Evolutionary conservation across 2,888 invertebrate genomes (phyloP), one percentile per base, ranked within the genome.

Genomic region (Tinea pellionella): DNA sequence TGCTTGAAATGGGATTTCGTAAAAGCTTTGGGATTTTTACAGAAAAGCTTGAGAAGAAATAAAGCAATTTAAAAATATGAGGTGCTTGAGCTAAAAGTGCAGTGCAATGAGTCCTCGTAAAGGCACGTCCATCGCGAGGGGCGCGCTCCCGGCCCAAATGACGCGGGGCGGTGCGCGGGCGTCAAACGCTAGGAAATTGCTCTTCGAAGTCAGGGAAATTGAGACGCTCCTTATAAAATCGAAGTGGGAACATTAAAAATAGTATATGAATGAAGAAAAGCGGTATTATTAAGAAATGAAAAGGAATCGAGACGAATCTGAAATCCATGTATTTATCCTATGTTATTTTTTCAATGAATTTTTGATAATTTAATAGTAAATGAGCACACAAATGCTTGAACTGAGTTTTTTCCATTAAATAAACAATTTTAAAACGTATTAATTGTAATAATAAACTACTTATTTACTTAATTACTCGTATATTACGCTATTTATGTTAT

Each of bases 141-240:
- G 19, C 53, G 19, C 53, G 18, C n/a, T 18, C 18, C 16, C 53
- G 6, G 53, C 53, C 53, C 2, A 53, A 53, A 24, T 53, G 53
- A 53, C 53, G 53, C 53, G 18, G 53, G 53, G 53, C 24, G 19
- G 24, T 19, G 18, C 53, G 53, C 37, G 57, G 63, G 64, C 70
- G 75, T 73, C 80, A 79, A 80, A 78, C 78, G 72, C 67, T 67
- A 79, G 81, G 82, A 84, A 83, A 84, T 84, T 80, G 79, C 75
- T 70, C 68, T 67, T 71, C 70, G 68, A 70, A 70, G 67, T 64
- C 70, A 74, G 56, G 83, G 79, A 82, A 82, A 83, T 81, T 77
- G 80, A 81, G 78, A 75, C 67, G 74, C 70, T 74, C 65, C 70
- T 77, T 70, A 69, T 73, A 74, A 75, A 78, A 75, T 73, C 70